Base-by-base conservation (phyloP, 2,113 vertebrate species). In the Trachemys scripta region DNA sequence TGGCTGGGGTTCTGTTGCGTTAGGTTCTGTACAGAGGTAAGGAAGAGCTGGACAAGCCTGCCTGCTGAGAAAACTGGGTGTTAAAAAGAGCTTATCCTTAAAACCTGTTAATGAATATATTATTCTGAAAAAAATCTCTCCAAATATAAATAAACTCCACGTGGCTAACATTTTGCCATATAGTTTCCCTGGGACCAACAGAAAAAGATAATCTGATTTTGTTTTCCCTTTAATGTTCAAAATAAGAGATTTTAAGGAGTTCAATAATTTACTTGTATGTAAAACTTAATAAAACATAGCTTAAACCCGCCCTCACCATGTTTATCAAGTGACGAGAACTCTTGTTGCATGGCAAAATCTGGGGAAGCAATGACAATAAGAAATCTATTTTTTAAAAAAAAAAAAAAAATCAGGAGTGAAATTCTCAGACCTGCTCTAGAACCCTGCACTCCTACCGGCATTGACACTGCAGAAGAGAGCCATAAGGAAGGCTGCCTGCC, bases 391-490 rank as follows among this genome's bases (percentile, higher is more conserved):
- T n/a, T n/a, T 14, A 93, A 79, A 93, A 92, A 87, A 38, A 56
- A 10, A 92, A 65, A 76, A 88, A 82, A 89, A 65, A 78, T 0
- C 38, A 90, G 90, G 95, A 96, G 84, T 93, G 42, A 59, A 75
- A 92, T 59, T 42, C 45, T 90, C 88, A 80, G 62, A 84, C 90
- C 95, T 0, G 24, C 65, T 96, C 87, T 89, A 89, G 95, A 93
- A 81, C 76, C 65, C 93, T 56, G 86, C 51, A 80, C 45, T 62
- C 50, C 91, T 94, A 80, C 87, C 42, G 59, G 87, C 17, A 5
- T 0, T 29, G 90, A 93, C 90, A 96, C 50, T 29, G 27, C 80
- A 94, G 88, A 93, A 96, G 95, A 96, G 42, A 88, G 82, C 84
- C 76, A 54, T 4, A 1, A 45, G 84, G 90, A 86, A 89, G 84